Evolutionary conservation across 2,888 invertebrate genomes (phyloP).

Genomic region (Chrysotoxum bicinctum): DNA sequence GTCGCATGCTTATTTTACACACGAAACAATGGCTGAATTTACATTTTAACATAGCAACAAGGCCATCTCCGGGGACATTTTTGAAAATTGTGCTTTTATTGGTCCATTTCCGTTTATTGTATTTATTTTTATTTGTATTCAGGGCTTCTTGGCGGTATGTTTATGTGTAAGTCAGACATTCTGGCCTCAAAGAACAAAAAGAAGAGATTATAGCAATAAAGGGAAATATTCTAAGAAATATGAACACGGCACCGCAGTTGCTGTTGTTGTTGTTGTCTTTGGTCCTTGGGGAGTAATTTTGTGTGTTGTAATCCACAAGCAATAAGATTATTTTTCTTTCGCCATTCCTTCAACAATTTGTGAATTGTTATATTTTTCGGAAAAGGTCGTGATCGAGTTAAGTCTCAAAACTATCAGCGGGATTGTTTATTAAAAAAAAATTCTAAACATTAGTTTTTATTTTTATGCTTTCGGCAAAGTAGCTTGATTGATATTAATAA

Average conservation of each 20-base stretch:
- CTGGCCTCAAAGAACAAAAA: constrained; percentile 44
- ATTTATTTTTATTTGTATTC: background rate
- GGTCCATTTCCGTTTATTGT: constrained; percentile 28
- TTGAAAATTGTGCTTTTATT: constrained; percentile 61
- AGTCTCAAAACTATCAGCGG: constrained; percentile 9
- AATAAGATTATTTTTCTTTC: background rate
- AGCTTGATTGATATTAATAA: background rate
- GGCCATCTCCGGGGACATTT: constrained; percentile 51
- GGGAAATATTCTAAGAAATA: constrained; percentile 58
- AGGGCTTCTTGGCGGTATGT: background rate
- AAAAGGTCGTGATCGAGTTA: constrained; percentile 35
- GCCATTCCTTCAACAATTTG: constrained; percentile 18
- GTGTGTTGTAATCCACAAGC: constrained; percentile 40
- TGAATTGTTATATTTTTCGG: constrained; percentile 30
- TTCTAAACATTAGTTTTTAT: constrained; percentile 8
- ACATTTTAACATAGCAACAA: constrained; percentile 41
- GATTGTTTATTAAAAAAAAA: background rate
- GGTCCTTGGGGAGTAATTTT: constrained; percentile 61
- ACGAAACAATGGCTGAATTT: constrained; percentile 43
- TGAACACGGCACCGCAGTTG: background rate
- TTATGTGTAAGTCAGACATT: constrained; percentile 49
- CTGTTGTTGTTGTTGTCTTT: background rate
- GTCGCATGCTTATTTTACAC: constrained; percentile 16
- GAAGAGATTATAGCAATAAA: constrained; percentile 57
- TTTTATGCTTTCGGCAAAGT: background rate